phyloP scores from a whole-genome alignment of 2,113 vertebrate species.

The Corydoras sp. region DNA sequence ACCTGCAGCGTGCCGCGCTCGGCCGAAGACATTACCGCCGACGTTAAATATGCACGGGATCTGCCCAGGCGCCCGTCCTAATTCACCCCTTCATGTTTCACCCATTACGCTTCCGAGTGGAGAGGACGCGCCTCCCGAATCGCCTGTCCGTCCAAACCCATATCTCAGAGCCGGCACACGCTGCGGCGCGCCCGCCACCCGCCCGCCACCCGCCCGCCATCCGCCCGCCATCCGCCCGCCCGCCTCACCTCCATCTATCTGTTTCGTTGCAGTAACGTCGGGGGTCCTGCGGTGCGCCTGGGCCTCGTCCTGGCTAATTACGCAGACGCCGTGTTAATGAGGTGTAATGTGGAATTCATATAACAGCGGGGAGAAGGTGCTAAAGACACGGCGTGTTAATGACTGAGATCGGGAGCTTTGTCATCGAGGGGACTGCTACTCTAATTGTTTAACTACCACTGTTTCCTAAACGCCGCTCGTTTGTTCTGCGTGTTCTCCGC shows the following conservation, averaged over 20 bases:
- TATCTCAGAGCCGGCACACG: no score
- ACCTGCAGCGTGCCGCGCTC: conserved; percentile 60
- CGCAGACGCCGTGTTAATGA: conserved; percentile 77
- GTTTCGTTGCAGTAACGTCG: neutral
- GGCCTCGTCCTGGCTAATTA: conserved; percentile 73
- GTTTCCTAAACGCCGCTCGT: conserved; percentile 63
- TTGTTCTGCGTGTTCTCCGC: conserved; percentile 35
- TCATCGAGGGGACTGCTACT: conserved; percentile 56
- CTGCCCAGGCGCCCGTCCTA: conserved; percentile 22
- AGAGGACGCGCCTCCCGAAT: no score
- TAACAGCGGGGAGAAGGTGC: conserved; percentile 71
- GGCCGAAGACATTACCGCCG: conserved; percentile 46
- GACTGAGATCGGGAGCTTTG: conserved; percentile 57
- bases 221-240: no score
- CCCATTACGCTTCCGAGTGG: no score
- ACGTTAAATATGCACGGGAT: conserved; percentile 29
- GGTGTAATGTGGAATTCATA: conserved; percentile 75
- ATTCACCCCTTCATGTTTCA: neutral
- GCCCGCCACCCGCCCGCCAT: no score
- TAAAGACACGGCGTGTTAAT: conserved; percentile 64
- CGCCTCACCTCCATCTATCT: no score
- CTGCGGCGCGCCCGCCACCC: no score
- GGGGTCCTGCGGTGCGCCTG: conserved; percentile 24
- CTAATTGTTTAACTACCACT: conserved; percentile 74
- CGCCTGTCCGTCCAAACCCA: no score